Evolutionary conservation across 2,797 vertebrate genomes (phyloP).

Genomic region (Catostomus latipinnis): DNA sequence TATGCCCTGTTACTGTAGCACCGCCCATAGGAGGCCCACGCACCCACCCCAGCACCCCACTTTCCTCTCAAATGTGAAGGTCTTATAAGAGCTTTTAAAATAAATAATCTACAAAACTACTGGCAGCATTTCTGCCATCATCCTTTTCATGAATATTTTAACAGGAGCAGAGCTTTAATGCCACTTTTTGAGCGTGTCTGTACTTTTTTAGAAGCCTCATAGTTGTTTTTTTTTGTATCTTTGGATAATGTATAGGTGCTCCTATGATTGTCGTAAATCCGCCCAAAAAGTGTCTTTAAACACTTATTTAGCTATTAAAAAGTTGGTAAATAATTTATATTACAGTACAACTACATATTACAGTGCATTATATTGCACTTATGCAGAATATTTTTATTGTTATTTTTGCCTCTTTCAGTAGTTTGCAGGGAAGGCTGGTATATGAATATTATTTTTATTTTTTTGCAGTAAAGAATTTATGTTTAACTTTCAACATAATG

Average conservation of each 20-base stretch:
- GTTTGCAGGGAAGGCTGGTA: not conserved
- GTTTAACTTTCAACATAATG: conserved; percentile 7
- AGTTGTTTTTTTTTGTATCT: not conserved
- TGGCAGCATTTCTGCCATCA: conserved; percentile 30
- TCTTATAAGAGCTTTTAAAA: conserved; percentile 32
- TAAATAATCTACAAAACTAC: conserved; percentile 25
- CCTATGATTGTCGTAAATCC: not conserved
- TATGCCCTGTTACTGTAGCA: not conserved
- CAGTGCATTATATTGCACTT: too few species aligned
- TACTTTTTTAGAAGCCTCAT: not conserved
- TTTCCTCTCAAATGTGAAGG: conserved; percentile 4
- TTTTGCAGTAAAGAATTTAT: not conserved
- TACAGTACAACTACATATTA: not conserved
- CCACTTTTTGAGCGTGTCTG: conserved; percentile 3
- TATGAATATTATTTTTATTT: not conserved
- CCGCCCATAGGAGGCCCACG: not conserved
- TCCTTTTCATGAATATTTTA: conserved; percentile 52
- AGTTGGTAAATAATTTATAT: conserved; percentile 3
- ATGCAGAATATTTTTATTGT: not conserved
- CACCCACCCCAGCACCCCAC: conserved; percentile 16
- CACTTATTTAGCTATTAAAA: conserved; percentile 1
- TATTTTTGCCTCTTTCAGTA: not conserved
- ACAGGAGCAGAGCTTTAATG: conserved; percentile 13
- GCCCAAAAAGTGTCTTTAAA: not conserved
- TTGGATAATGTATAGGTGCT: not conserved